A percentile compares a stretch with the other conserved stretches of the same genome.
phyloP scores from a whole-genome alignment of 1,140 invertebrate species.

The Triops longicaudatus region DNA sequence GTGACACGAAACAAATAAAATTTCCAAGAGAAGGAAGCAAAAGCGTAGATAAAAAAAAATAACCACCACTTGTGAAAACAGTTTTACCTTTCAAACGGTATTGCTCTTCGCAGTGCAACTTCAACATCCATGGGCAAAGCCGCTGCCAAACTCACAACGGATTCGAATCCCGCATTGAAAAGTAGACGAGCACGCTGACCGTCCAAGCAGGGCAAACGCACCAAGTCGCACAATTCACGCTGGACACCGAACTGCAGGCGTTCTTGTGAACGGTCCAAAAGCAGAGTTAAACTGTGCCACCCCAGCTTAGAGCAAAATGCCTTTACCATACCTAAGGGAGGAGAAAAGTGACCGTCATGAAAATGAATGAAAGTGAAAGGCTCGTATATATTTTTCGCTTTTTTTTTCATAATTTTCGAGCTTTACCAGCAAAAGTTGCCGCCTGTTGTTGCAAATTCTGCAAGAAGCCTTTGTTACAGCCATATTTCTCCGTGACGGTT shows the following conservation, averaged over 20 bases:
- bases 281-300: constrained; percentile 80
- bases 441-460: constrained; percentile 90
- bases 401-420: constrained; percentile 21
- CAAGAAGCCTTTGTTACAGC: constrained; percentile 71
- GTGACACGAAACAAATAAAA: no score
- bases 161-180: constrained; percentile 73
- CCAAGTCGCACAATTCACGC: constrained; percentile 81
- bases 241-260: constrained; percentile 90
- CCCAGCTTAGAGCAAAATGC: constrained; percentile 86
- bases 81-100: constrained; percentile 66
- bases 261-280: constrained; percentile 86
- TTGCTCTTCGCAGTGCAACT: constrained; percentile 62
- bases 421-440: constrained; percentile 88
- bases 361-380: no score
- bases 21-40: no score
- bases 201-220: constrained; percentile 74
- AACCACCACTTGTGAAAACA: background rate
- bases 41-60: no score
- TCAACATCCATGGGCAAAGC: constrained; percentile 60
- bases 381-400: constrained; percentile 10
- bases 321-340: constrained; percentile 69
- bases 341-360: no score
- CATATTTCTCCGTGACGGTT: constrained; percentile 70
- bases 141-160: constrained; percentile 64
- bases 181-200: constrained; percentile 73